phyloP scores from a whole-genome alignment of 30 jellyfish, hydroid and myxozoan genomes.

The Chrysaora quinquecirrha region DNA sequence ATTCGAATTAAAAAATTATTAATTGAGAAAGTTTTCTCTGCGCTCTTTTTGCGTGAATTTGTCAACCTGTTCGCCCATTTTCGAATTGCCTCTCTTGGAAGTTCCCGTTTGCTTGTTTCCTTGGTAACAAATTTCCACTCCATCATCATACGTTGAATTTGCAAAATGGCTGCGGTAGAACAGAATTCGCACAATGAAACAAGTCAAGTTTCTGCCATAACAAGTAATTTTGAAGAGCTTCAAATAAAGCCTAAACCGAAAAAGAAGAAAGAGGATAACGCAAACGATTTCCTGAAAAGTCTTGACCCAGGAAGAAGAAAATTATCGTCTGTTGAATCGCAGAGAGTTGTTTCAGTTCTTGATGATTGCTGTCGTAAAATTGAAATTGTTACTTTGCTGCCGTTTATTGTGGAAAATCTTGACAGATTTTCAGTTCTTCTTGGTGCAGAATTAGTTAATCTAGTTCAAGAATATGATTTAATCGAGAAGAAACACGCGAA shows the following conservation, averaged over 20 bases:
- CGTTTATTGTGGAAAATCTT: slow-evolving; percentile 77
- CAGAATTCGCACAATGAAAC: slow-evolving; percentile 29
- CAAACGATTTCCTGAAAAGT: slow-evolving; percentile 43
- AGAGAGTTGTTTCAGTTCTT: slow-evolving; percentile 70
- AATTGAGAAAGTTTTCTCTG: no score
- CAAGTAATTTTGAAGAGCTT: slow-evolving; percentile 65
- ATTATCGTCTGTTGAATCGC: slow-evolving; percentile 85
- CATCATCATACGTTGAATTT: background rate
- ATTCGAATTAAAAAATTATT: no score
- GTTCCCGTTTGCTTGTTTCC: background rate
- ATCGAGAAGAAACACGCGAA: slow-evolving; percentile 47
- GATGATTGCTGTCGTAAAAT: slow-evolving; percentile 80
- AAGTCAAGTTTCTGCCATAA: slow-evolving; percentile 9
- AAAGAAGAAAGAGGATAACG: slow-evolving; percentile 46
- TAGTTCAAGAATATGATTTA: slow-evolving; percentile 56
- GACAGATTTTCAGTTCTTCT: slow-evolving; percentile 72
- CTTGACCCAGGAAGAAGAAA: slow-evolving; percentile 83
- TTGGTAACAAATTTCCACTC: background rate
- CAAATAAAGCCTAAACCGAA: slow-evolving; percentile 55
- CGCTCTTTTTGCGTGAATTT: no score
- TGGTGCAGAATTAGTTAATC: slow-evolving; percentile 63
- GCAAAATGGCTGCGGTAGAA: slow-evolving; percentile 52
- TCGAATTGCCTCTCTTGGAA: background rate
- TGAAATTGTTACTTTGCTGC: slow-evolving; percentile 87
- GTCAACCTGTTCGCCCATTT: no score